Percentiles rank a stretch among this genome's conserved stretches.
phyloP scores from a whole-genome alignment of 2,797 vertebrate species.

The Vultur gryphus region DNA sequence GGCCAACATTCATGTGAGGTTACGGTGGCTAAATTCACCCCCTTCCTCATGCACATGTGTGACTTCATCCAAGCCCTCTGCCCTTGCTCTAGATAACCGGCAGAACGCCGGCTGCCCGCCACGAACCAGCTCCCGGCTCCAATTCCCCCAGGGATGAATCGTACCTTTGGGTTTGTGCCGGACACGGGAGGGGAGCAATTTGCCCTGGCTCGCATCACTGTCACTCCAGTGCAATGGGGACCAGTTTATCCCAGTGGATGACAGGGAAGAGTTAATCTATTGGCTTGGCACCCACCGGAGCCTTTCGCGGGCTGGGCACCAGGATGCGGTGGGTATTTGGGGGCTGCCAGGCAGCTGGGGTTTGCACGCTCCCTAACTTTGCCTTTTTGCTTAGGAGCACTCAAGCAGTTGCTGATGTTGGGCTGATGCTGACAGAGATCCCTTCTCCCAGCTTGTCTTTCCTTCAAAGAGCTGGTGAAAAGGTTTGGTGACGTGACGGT shows the following conservation, averaged over 20 bases:
- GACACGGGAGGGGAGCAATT: neutral
- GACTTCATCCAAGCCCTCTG: neutral
- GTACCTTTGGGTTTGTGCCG: neutral
- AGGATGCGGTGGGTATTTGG: neutral
- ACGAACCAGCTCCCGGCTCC: neutral
- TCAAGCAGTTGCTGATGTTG: neutral
- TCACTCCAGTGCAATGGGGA: neutral
- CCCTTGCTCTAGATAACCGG: neutral
- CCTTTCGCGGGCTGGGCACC: fast-evolving
- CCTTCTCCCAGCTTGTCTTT: neutral
- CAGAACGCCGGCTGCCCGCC: neutral
- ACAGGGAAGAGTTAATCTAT: neutral
- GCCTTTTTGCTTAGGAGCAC: neutral
- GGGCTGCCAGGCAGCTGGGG: neutral
- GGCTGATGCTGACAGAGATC: neutral
- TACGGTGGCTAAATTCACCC: neutral
- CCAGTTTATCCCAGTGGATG: neutral
- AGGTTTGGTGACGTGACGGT: neutral
- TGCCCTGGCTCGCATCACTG: neutral
- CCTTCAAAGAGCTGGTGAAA: neutral
- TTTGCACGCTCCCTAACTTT: neutral
- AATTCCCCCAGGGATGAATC: fast-evolving
- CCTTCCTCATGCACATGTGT: neutral
- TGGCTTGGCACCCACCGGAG: neutral
- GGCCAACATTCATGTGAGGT: neutral